These are phyloP conservation scores for Seira musarum DNA, from an alignment of 2,888 invertebrate genomes.

Conservation along the genomic window DNA sequence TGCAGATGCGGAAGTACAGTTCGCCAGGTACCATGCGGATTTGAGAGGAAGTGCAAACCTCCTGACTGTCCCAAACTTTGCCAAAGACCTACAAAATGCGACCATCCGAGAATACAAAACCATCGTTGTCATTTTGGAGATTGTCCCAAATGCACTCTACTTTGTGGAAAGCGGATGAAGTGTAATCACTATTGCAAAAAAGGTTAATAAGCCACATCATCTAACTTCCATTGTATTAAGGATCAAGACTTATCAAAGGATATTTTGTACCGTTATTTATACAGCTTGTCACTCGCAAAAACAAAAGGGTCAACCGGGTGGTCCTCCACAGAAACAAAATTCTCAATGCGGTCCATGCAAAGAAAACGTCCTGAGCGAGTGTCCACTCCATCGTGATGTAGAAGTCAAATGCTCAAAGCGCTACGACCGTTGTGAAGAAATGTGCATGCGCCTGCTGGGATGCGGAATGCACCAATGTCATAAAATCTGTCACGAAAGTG, in stretches of 20 bases:
- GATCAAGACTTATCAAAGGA: not conserved
- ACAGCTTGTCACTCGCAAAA: slow-evolving; percentile 82
- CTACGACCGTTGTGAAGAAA: slow-evolving; percentile 62
- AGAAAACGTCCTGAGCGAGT: slow-evolving; percentile 53
- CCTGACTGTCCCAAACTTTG: slow-evolving; percentile 81
- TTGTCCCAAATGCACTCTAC: slow-evolving; percentile 86
- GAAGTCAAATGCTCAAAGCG: slow-evolving; percentile 56
- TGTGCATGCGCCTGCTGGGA: slow-evolving; percentile 49
- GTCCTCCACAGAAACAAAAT: no score
- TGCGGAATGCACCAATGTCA: slow-evolving; percentile 57
- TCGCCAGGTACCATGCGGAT: slow-evolving; percentile 88
- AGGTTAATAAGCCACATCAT: no score
- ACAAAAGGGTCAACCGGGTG: slow-evolving; percentile 67
- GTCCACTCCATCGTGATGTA: slow-evolving; percentile 58
- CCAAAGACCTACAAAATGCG: slow-evolving; percentile 85
- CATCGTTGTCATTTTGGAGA: slow-evolving; percentile 88
- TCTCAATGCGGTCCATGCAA: slow-evolving; percentile 47
- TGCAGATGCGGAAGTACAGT: slow-evolving; percentile 88
- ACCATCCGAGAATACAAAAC: slow-evolving; percentile 81
- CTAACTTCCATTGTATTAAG: no score
- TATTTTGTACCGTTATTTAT: not conserved
- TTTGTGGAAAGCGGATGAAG: slow-evolving; percentile 78
- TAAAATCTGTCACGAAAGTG: slow-evolving; percentile 62
- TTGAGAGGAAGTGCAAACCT: slow-evolving; percentile 82
- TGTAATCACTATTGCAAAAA: slow-evolving; percentile 77